A percentile compares a stretch with the other conserved stretches of the same genome.
Evolutionary conservation across 2,888 invertebrate genomes (phyloP).

Genomic region (Drosophila diplacantha): DNA sequence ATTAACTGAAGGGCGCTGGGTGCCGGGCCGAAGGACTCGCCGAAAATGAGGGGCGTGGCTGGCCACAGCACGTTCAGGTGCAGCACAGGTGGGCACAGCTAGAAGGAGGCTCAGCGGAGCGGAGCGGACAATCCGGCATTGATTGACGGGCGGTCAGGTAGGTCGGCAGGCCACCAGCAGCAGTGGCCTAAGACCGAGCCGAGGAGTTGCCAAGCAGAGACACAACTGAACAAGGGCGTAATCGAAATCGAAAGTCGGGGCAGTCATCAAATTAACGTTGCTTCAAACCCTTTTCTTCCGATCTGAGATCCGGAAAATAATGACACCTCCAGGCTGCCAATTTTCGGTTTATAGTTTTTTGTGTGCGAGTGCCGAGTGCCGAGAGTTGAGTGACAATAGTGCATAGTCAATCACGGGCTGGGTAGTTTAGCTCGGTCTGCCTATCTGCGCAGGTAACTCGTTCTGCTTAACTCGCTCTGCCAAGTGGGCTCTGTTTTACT

Average conservation of each 20-base stretch:
- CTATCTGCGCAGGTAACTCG: neutral
- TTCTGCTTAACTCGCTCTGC: neutral
- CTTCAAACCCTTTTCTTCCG: conserved; percentile 14
- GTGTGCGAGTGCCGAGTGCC: neutral
- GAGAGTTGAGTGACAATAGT: neutral
- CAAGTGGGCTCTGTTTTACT: neutral
- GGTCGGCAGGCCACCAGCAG: neutral
- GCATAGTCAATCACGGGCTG: neutral
- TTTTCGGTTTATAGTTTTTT: conserved; percentile 21
- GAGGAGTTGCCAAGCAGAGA: conserved; percentile 3
- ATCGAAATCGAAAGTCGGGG: conserved; percentile 17
- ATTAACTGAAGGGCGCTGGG: conserved; percentile 36
- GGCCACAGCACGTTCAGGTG: conserved; percentile 35
- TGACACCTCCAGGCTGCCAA: conserved; percentile 4
- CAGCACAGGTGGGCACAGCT: conserved; percentile 2
- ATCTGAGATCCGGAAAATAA: conserved; percentile 13
- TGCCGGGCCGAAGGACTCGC: neutral
- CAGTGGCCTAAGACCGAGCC: conserved; percentile 2
- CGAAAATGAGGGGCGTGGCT: conserved; percentile 33
- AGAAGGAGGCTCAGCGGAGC: neutral
- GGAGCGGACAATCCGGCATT: conserved; percentile 33
- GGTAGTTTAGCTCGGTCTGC: neutral
- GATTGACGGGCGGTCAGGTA: conserved; percentile 32
- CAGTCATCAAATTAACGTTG: conserved; percentile 28
- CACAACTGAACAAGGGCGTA: conserved; percentile 2